phyloP scores from a whole-genome alignment of 2,797 vertebrate species.

The Coendou prehensilis region DNA sequence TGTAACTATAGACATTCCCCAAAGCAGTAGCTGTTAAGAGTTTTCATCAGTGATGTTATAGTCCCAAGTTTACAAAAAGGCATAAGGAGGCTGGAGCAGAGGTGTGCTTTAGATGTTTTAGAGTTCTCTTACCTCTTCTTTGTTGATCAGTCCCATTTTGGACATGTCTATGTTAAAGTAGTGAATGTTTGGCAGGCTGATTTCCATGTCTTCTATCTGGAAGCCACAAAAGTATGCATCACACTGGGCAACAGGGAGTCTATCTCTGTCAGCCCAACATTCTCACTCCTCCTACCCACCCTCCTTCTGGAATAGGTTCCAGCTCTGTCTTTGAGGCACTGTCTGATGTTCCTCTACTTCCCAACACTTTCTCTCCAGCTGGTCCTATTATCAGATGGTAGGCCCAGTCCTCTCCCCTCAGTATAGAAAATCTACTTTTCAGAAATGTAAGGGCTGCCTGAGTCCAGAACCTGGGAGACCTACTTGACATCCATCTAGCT shows the following conservation, averaged over 20 bases:
- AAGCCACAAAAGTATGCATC: conserved; percentile 77
- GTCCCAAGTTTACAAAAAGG: conserved; percentile 18
- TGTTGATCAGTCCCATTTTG: conserved; percentile 95
- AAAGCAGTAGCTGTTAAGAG: conserved; percentile 27
- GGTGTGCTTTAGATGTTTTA: not conserved
- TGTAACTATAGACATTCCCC: conserved; percentile 59
- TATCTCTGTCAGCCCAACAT: not conserved
- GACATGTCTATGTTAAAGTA: conserved; percentile 96
- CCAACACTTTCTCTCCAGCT: not conserved
- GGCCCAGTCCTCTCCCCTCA: not conserved
- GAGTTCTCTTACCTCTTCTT: conserved; percentile 93
- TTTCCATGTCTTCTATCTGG: conserved; percentile 96
- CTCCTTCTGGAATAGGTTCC: not conserved
- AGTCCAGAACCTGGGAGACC: not conserved
- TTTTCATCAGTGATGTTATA: not conserved
- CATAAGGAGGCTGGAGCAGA: not conserved
- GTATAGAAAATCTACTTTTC: not conserved
- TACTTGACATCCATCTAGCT: not conserved
- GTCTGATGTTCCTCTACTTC: not conserved
- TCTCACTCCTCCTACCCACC: too few species aligned
- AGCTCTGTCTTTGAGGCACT: not conserved
- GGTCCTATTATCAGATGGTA: not conserved
- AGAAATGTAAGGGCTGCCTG: not conserved
- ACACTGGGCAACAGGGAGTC: not conserved
- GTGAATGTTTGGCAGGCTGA: conserved; percentile 96